phyloP scores from a whole-genome alignment of 2,797 vertebrate genomes.

The Tenualosa ilisha region DNA sequence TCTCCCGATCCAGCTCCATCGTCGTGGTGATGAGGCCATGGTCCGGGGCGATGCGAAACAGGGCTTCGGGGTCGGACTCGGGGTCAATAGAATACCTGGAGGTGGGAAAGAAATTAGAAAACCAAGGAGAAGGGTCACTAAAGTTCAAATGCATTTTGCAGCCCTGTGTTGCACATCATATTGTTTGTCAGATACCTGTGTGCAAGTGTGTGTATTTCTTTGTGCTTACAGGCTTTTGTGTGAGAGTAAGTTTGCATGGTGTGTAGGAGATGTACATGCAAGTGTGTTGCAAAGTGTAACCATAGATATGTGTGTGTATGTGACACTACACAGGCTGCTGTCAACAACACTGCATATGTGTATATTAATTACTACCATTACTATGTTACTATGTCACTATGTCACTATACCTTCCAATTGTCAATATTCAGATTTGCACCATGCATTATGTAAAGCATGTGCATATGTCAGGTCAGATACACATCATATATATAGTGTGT shows the following conservation, averaged over 20 bases:
- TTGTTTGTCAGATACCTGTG: not conserved
- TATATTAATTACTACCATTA: too few species aligned
- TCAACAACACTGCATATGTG: not conserved
- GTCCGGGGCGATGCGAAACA: constrained; percentile 85
- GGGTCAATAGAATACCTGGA: constrained; percentile 87
- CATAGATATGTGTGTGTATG: not conserved
- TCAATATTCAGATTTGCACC: not conserved
- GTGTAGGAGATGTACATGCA: not conserved
- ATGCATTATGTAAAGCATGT: not conserved
- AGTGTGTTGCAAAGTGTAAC: not conserved
- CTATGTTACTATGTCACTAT: not conserved
- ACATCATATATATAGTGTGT: not conserved
- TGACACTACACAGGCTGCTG: not conserved
- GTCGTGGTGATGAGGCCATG: constrained; percentile 82
- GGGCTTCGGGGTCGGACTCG: constrained; percentile 81
- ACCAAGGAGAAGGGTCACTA: not conserved
- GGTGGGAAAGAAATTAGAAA: not conserved
- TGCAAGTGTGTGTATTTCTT: not conserved
- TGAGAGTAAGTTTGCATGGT: not conserved
- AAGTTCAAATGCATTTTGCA: not conserved
- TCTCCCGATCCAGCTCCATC: constrained; percentile 83
- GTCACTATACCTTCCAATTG: not conserved
- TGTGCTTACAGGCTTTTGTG: not conserved
- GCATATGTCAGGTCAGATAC: not conserved
- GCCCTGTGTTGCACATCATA: not conserved